Evolutionary conservation across 2,888 invertebrate genomes (phyloP), one percentile per base, ranked within the genome.

Genomic region (Aethes cnicana): DNA sequence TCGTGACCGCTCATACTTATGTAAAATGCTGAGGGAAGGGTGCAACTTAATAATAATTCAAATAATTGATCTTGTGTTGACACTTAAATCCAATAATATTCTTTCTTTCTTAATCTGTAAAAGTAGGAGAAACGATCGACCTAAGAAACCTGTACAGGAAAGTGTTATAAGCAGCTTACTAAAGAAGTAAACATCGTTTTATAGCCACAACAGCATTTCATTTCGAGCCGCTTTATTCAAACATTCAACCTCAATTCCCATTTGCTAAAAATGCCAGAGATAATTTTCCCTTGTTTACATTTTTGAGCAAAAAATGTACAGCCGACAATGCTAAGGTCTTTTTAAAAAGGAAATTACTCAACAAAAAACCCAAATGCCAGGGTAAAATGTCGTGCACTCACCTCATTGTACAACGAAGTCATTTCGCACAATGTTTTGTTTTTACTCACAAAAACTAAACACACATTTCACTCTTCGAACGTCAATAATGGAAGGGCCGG

Each of bases 321-420:
- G 60, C 50, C 32, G 53, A 49, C 54, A 55, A 63, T 57, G 63
- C 66, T 64, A 58, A 63, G 57, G 64, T 66, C 69, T 68, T 63
- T 69, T 70, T 63, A 54, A 66, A 59, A 65, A 73, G 72, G 57
- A 69, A 75, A 77, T 79, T 84, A 77, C 78, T 64, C 69, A 72
- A 79, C 77, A 84, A 84, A 84, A 84, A 50, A 84, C 74, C 57
- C 72, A 81, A 85, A 84, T 84, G 81, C 61, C 84, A 84, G 68
- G 63, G 61, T 61, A 64, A 84, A 84, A 86, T 82, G 81, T 79
- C 84, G 81, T 73, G 72, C 85, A 84, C 88, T 88, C 79, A 88
- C 88, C 88, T 89, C 88, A 66, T 76, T 68, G 73, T 85, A 88
- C 56, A 87, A 61, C 66, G 88, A 84, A 74, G 84, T 86, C 88